Percentiles rank a stretch among this genome's conserved stretches.
Conservation (phyloP, 2,113 vertebrate species). For the Malurus melanocephalus region DNA sequence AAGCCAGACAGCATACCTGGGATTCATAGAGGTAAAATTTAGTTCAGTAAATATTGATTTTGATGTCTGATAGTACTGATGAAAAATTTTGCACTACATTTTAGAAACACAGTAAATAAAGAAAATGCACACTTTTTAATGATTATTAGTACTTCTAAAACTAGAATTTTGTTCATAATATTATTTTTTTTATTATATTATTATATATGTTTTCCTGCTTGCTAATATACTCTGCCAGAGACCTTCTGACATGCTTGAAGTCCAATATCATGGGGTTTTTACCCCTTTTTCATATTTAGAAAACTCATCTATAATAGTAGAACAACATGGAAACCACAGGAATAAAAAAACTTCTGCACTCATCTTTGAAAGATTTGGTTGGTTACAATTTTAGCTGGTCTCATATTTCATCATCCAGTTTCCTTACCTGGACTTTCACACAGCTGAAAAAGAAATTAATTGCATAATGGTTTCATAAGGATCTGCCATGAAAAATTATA, state of each 20-base stretch:
- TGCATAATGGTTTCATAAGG: constrained; percentile 20
- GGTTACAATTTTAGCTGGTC: neutral
- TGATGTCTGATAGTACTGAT: neutral
- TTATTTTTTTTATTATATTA: neutral
- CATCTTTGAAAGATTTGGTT: neutral
- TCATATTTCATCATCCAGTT: neutral
- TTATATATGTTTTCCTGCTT: neutral
- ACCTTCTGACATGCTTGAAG: neutral
- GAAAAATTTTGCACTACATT: neutral
- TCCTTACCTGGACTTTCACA: neutral
- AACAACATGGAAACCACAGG: neutral
- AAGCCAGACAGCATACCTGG: neutral
- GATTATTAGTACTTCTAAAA: neutral
- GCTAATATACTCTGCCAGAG: neutral
- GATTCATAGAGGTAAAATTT: neutral
- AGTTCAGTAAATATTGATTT: neutral
- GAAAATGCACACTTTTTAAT: neutral
- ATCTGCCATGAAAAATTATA: constrained; percentile 29
- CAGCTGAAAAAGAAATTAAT: constrained; percentile 9
- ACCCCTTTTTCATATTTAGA: neutral
- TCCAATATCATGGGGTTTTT: neutral
- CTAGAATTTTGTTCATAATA: neutral
- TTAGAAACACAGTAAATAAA: neutral
- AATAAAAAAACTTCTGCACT: neutral
- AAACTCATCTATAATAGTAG: neutral